Base-by-base conservation (phyloP, 2,113 vertebrate species). In the Zosterops japonicus region DNA sequence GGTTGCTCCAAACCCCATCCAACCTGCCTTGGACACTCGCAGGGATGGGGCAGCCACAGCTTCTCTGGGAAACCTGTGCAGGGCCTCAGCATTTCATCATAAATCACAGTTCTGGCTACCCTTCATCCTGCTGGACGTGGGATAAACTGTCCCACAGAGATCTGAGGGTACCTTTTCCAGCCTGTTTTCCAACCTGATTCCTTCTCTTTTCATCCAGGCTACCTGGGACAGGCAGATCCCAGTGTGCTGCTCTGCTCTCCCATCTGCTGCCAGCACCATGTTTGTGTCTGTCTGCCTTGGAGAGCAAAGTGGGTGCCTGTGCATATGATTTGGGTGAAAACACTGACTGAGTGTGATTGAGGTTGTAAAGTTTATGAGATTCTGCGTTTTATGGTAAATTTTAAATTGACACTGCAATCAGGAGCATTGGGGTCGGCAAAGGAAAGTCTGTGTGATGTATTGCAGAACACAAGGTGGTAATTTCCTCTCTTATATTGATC, bases 281-380 rank as follows among this genome's bases (percentile, higher is more conserved):
- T 69, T 7, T 75, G 8, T 52, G 16, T 47, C 56, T 3, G 2
- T 47, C 56, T 3, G 2, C 1, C 2, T 53, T 1, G 2, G 28
- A 57, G 41, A 50, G 81, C 1, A 1, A 39, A 50, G 47, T 0
- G 1, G 24, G 41, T 84, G 81, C 36, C 84, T 50, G 2, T 39
- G 87, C 7, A 0, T 83, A 78, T 75, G 71, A 83, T 87, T 55
- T 59, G 82, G 41, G 60, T 2, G 2, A 57, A 63, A 70, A 47
- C 74, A 42, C 44, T 25, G 59, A 25, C 61, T 28, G 55, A 55
- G 52, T 16, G 78, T 74, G 79, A 91, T 68, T 91, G 19, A 76
- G 67, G 71, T 14, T 59, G 87, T 95, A 95, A 95, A 96, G 78
- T 95, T 94, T 96, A 93, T 72, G 94, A 88, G 71, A 77, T 74